Evolutionary conservation across 2,113 vertebrate species (phyloP).

Genomic region (Martes martes): DNA sequence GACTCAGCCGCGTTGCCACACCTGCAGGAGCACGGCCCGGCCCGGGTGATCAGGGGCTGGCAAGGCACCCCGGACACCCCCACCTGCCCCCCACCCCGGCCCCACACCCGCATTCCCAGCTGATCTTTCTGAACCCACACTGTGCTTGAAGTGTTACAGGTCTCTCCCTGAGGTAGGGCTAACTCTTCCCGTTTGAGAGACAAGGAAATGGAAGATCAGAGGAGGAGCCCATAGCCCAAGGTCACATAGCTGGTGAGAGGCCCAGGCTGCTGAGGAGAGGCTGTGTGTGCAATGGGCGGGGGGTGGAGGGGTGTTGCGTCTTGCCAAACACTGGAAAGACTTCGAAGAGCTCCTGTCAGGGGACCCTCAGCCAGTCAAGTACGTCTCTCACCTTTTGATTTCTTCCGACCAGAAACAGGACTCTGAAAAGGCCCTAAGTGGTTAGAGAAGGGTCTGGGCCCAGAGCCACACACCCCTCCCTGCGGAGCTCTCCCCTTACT

Average conservation of each 20-base stretch:
- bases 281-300: no score
- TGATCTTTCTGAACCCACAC: neutral
- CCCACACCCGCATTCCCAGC: neutral
- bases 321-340: neutral
- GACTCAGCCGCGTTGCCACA: constrained; percentile 87
- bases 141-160: neutral
- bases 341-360: neutral
- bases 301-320: neutral
- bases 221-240: neutral
- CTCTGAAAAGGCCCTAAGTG: constrained; percentile 45
- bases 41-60: neutral
- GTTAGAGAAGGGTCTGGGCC: neutral
- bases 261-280: neutral
- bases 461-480: neutral
- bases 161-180: neutral
- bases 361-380: neutral
- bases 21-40: constrained; percentile 58
- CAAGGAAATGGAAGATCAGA: neutral
- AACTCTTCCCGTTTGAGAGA: neutral
- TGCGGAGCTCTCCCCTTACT: constrained; percentile 30
- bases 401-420: constrained; percentile 51
- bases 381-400: constrained; percentile 68
- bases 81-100: no score
- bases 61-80: neutral
- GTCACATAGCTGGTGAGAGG: neutral